These are phyloP conservation scores for Pinctada fucata DNA, from an alignment of 2,888 invertebrate species.

Conservation along the genomic window DNA sequence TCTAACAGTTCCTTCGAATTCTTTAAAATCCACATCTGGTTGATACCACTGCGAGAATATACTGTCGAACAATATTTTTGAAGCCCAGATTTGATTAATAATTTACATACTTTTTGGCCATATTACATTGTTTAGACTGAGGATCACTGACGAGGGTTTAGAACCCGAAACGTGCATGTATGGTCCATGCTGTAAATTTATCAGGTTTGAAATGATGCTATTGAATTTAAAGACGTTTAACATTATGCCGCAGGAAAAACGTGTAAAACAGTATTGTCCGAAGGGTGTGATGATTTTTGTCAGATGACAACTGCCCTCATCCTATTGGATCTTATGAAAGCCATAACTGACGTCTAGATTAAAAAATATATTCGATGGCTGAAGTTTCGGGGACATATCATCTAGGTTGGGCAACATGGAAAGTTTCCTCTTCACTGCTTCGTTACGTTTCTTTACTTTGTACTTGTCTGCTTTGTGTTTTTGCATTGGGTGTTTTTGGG, in stretches of 20 bases:
- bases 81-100: not conserved
- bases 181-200: not conserved
- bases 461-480: too few relatives aligned
- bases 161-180: conserved; percentile 3
- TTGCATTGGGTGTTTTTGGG: too few relatives aligned
- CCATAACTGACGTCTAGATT: conserved; percentile 37
- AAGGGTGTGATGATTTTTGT: conserved; percentile 42
- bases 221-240: too few relatives aligned
- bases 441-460: conserved; percentile 35
- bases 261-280: conserved; percentile 33
- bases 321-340: conserved; percentile 41
- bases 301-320: conserved; percentile 29
- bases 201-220: too few relatives aligned
- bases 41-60: too few relatives aligned
- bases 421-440: conserved; percentile 37
- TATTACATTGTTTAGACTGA: too few relatives aligned
- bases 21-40: too few relatives aligned
- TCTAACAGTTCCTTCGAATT: too few relatives aligned
- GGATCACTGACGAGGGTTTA: not conserved
- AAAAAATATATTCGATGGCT: conserved; percentile 30
- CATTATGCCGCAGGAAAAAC: conserved; percentile 6
- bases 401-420: conserved; percentile 5
- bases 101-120: not conserved
- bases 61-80: too few relatives aligned
- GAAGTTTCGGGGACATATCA: conserved; percentile 35